Evolutionary conservation across 2,113 vertebrate species (phyloP), one percentile per base, ranked within the genome.

Genomic region (Nycticryphes semicollaris): DNA sequence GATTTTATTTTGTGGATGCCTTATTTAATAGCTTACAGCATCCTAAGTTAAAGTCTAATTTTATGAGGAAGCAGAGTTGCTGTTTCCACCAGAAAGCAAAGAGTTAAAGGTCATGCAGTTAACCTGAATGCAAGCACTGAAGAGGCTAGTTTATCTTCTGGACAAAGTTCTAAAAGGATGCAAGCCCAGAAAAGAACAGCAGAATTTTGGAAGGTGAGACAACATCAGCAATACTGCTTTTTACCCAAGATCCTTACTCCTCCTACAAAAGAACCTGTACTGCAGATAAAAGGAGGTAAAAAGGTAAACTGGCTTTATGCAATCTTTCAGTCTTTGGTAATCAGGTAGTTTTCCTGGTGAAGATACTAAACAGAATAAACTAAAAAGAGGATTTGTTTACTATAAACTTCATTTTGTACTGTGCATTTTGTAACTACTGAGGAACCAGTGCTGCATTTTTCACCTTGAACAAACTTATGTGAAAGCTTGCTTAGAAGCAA

Each of bases 231-330:
- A 13, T 51, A 92, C 18, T 51, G 39, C 9, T 82, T 91, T 53
- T 87, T 91, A 93, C 33, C 66, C 60, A 92, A 84, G 56, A 66
- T 79, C 67, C 57, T 62, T 76, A 45, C 67, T 48, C 9, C 15
- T 68, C 33, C 56, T 64, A 73, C 30, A 85, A 87, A 87, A 93
- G 74, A 37, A 27, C 31, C 53, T 62, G 48, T 64, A 76, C 84
- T 82, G 39, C 64, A 94, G 68, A 92, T 80, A 89, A 87, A 90
- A 84, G 51, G 48, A 76, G 53, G 91, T n/a, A 91, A 91, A 96
- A 66, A 79, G 35, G 77, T 91, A 95, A 87, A 50, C 50, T 89
- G 59, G 37, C 64, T 93, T 93, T 66, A 85, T 20, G 30, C 43
- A 47, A 89, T 70, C 62, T 94, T 88, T 47, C 86, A 63, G 0